Evolutionary conservation across 2,888 invertebrate species (phyloP).

Genomic region (Pandemis heparana): DNA sequence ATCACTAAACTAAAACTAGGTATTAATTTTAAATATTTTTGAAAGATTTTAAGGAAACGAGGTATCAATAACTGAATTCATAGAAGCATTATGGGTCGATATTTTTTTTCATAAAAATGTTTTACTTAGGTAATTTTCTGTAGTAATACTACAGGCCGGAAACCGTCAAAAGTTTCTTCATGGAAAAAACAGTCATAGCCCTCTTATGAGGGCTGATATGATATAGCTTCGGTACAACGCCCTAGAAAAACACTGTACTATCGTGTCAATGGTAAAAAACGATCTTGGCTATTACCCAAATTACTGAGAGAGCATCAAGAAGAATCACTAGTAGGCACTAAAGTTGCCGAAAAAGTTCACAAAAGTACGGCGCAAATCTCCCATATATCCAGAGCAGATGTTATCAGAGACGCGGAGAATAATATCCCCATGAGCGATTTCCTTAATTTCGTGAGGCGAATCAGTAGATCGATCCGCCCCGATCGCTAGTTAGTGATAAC

Average conservation of each 20-base stretch:
- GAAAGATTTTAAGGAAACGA: no score
- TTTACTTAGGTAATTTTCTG: no score
- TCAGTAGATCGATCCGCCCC: conserved; percentile 82
- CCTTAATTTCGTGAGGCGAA: conserved; percentile 85
- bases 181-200: no score
- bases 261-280: conserved; percentile 26
- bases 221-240: not conserved
- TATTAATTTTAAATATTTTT: no score
- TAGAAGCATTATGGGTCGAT: no score
- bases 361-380: conserved; percentile 42
- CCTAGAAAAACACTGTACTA: conserved; percentile 10
- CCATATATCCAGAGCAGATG: conserved; percentile 56
- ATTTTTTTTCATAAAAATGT: no score
- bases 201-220: not conserved
- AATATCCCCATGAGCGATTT: conserved; percentile 85
- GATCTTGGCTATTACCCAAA: conserved; percentile 38
- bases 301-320: conserved; percentile 28
- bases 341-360: conserved; percentile 41
- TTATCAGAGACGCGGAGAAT: conserved; percentile 66
- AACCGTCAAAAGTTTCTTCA: no score
- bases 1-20: no score
- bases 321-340: conserved; percentile 39
- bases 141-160: no score
- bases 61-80: no score
- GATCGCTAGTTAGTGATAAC: conserved; percentile 83